Evolutionary conservation across 2,113 vertebrate species (phyloP).

Genomic region (Micromys minutus): DNA sequence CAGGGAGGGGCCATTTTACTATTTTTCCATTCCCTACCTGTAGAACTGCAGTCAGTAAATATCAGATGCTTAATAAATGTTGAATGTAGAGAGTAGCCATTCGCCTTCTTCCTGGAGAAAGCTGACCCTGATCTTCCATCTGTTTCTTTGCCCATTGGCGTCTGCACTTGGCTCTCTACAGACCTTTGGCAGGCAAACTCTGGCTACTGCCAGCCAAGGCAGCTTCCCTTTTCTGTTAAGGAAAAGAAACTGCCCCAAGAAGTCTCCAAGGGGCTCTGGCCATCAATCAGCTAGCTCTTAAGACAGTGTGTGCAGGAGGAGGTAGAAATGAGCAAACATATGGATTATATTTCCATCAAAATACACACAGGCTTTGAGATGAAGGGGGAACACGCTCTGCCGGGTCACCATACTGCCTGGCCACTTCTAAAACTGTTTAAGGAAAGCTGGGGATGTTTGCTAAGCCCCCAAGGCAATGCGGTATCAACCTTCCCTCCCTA

Average conservation of each 20-base stretch:
- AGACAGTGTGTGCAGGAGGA: not conserved
- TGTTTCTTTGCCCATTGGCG: not conserved
- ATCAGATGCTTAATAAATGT: not conserved
- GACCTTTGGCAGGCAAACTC: not conserved
- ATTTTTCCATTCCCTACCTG: not conserved
- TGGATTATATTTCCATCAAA: conserved; percentile 66
- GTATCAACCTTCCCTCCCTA: conserved; percentile 6
- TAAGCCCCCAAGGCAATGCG: not conserved
- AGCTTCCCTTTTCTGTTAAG: conserved; percentile 25
- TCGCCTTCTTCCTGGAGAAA: not conserved
- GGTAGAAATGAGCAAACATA: conserved; percentile 37
- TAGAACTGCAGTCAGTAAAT: not conserved
- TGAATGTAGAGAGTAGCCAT: not conserved
- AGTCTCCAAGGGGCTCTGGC: conserved; percentile 26
- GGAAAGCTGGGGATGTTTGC: conserved; percentile 48
- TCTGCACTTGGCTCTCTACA: not conserved
- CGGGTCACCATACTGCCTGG: not conserved
- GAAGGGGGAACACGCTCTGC: conserved; percentile 3
- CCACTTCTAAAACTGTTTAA: not conserved
- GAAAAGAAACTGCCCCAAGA: conserved; percentile 29
- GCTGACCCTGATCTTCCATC: not conserved
- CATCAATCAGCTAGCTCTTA: conserved; percentile 41
- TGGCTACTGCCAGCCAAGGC: not conserved
- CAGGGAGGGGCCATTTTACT: not conserved
- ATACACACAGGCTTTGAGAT: conserved; percentile 15